Conservation (phyloP, 2,888 invertebrate species). For the Phlogophora meticulosa region DNA sequence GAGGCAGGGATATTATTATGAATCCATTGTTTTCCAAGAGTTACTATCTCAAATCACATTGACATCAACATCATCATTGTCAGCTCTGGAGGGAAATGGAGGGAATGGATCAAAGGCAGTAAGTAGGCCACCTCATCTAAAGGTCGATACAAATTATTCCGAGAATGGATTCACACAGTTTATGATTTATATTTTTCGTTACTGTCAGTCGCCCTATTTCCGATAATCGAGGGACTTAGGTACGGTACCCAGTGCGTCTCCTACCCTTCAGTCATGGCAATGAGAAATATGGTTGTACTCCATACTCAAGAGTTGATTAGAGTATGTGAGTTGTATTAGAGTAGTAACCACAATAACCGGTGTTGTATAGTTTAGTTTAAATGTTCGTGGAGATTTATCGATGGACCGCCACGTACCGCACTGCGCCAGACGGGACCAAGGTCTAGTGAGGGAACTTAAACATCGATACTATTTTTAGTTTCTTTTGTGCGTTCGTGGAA, state of each 20-base stretch:
- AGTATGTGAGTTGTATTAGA: constrained; percentile 31
- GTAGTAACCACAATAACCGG: constrained; percentile 47
- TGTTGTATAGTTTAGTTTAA: constrained; percentile 63
- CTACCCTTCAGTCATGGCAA: background rate
- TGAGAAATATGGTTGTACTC: too few relatives aligned
- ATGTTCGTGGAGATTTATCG: constrained; percentile 74
- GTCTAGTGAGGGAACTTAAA: constrained; percentile 51
- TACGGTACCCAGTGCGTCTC: background rate
- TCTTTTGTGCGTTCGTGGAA: background rate
- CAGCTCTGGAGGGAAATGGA: background rate
- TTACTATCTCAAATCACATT: background rate
- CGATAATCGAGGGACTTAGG: background rate
- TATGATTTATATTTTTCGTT: background rate
- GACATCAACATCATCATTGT: background rate
- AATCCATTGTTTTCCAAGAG: too few relatives aligned
- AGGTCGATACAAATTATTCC: background rate
- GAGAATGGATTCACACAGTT: too few relatives aligned
- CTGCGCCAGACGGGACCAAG: constrained; percentile 72
- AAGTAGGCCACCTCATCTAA: background rate
- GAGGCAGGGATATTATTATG: too few relatives aligned
- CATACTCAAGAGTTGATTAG: background rate
- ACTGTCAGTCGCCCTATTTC: background rate
- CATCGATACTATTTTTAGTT: constrained; percentile 35
- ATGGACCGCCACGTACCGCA: constrained; percentile 76
- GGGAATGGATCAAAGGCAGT: background rate